A percentile compares a stretch with the other conserved stretches of the same genome.
phyloP scores from a whole-genome alignment of 2,113 vertebrate species.

The Telmatochromis brachygnathus region DNA sequence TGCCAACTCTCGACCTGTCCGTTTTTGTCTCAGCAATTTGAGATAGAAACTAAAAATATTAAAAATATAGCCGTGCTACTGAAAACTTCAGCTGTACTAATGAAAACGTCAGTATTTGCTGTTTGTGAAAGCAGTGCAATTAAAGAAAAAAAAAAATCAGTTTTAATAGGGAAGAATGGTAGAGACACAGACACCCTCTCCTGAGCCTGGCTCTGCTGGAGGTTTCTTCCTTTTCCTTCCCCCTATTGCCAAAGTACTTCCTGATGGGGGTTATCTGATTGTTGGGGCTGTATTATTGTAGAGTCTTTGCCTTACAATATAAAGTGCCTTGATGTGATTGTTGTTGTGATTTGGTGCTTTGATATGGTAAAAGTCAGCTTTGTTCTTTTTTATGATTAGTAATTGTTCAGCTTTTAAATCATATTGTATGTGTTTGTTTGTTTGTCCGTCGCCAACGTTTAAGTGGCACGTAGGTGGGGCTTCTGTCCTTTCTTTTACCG shows the following conservation, averaged over 20 bases:
- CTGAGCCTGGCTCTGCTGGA: not conserved
- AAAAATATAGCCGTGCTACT: not conserved
- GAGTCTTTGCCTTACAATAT: not conserved
- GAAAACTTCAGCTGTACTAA: not conserved
- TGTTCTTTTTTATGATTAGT: not conserved
- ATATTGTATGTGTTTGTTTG: not conserved
- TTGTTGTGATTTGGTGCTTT: not conserved
- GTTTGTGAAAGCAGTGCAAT: not conserved
- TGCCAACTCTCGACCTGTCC: not conserved
- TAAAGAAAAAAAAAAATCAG: accelerated
- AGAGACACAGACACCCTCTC: not conserved
- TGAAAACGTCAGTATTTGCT: not conserved
- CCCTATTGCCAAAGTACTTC: not conserved
- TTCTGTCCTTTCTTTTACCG: not conserved
- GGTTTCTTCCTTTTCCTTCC: not conserved
- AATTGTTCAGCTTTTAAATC: not conserved
- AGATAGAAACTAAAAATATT: not conserved
- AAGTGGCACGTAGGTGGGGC: accelerated
- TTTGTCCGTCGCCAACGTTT: accelerated
- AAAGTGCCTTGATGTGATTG: not conserved
- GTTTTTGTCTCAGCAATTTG: not conserved
- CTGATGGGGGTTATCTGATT: not conserved
- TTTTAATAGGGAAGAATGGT: not conserved
- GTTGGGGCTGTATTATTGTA: not conserved
- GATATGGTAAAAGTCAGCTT: not conserved